A percentile compares a stretch with the other conserved stretches of the same genome.
These are phyloP conservation scores for Nannoperca obscura DNA, from an alignment of 2,797 vertebrate species.

Conservation along the genomic window DNA sequence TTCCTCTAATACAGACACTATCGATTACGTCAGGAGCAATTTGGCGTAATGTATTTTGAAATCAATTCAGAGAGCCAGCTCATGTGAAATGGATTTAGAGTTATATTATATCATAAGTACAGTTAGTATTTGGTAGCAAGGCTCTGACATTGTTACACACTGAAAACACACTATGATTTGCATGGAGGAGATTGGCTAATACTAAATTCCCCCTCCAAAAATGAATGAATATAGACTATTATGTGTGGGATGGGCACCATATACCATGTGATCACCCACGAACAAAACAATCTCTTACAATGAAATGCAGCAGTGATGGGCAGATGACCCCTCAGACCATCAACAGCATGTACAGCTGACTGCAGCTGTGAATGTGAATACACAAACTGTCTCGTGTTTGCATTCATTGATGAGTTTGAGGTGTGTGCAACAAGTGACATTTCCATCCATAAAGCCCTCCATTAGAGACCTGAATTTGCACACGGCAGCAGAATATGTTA, in stretches of 20 bases:
- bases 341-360: neutral
- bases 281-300: constrained; percentile 1
- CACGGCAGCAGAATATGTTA: neutral
- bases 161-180: neutral
- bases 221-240: neutral
- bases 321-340: neutral
- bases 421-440: too few relatives aligned
- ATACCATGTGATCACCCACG: neutral
- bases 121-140: neutral
- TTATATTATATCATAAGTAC: neutral
- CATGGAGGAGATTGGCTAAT: neutral
- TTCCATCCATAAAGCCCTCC: neutral
- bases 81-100: constrained; percentile 10
- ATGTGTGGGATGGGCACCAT: neutral
- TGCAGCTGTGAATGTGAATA: neutral
- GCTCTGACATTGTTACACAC: neutral
- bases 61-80: constrained; percentile 39
- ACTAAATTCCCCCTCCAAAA: neutral
- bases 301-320: neutral
- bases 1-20: constrained; percentile 37
- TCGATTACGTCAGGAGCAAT: constrained; percentile 25
- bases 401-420: neutral
- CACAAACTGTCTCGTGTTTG: neutral
- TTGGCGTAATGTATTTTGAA: constrained; percentile 38
- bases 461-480: neutral